Percentiles rank a stretch among this genome's conserved stretches.
Evolutionary conservation across 2,797 vertebrate species (phyloP).

Genomic region (Eleutherodactylus coqui): DNA sequence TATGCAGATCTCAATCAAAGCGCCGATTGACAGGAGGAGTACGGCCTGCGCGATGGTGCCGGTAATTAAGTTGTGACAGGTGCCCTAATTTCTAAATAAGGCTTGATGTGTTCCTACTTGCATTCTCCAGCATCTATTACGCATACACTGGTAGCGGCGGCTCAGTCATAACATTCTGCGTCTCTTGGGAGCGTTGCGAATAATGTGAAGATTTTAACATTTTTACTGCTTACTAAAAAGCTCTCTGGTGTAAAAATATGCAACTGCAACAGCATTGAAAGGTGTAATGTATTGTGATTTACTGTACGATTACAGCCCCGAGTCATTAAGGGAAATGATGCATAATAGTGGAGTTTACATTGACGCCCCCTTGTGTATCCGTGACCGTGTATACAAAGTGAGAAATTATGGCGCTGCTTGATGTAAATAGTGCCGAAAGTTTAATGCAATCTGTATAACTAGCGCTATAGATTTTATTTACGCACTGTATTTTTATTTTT

Average conservation of each 20-base stretch:
- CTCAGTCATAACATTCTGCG: slow-evolving; percentile 66
- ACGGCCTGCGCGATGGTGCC: neutral
- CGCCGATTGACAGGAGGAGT: slow-evolving; percentile 19
- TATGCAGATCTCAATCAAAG: slow-evolving; percentile 27
- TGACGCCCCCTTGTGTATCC: neutral
- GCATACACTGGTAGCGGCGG: slow-evolving; percentile 64
- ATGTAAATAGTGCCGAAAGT: neutral
- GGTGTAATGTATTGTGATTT: slow-evolving; percentile 31
- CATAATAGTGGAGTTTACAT: slow-evolving; percentile 11
- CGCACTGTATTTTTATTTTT: neutral
- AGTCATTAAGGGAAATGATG: slow-evolving; percentile 21
- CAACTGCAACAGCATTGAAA: slow-evolving; percentile 20
- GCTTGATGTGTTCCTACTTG: slow-evolving; percentile 65
- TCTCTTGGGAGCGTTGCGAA: slow-evolving; percentile 66
- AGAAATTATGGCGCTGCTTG: neutral
- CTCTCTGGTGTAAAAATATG: slow-evolving; percentile 68
- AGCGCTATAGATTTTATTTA: neutral
- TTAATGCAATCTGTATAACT: no score
- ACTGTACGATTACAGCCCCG: neutral
- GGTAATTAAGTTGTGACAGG: slow-evolving; percentile 61
- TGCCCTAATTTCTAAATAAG: slow-evolving; percentile 65
- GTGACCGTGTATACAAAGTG: neutral
- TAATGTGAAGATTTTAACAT: slow-evolving; percentile 68
- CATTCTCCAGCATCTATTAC: slow-evolving; percentile 68
- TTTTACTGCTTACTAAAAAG: slow-evolving; percentile 67